Percentiles rank a stretch among this genome's conserved stretches.
phyloP scores from a whole-genome alignment of 2,113 vertebrate species.

The Micromys minutus region DNA sequence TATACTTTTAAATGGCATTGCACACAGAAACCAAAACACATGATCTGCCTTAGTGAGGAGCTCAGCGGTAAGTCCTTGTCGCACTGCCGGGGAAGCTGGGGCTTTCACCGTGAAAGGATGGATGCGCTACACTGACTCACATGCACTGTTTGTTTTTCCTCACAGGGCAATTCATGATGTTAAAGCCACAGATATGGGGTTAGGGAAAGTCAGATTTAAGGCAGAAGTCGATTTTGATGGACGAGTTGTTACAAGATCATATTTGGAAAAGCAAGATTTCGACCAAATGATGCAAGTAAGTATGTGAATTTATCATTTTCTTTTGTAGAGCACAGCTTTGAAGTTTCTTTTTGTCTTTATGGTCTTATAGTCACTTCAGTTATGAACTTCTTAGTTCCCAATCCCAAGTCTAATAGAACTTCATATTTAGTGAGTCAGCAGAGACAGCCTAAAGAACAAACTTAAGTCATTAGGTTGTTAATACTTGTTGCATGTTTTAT shows the following conservation, averaged over 20 bases:
- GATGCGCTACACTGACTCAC: neutral
- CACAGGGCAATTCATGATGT: constrained; percentile 98
- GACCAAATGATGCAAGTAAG: constrained; percentile 95
- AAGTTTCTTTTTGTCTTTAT: constrained; percentile 7
- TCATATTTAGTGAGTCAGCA: constrained; percentile 21
- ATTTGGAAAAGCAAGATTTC: constrained; percentile 99
- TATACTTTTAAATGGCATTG: neutral
- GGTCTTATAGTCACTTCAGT: constrained; percentile 33
- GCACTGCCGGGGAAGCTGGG: neutral
- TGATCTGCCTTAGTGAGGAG: neutral
- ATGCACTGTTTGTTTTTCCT: constrained; percentile 54
- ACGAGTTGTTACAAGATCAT: constrained; percentile 96
- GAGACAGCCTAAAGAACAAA: neutral
- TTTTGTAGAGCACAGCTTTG: constrained; percentile 29
- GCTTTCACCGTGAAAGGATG: neutral
- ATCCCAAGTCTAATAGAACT: constrained; percentile 15
- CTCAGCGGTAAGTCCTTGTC: constrained; percentile 1
- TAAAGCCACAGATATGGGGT: constrained; percentile 97
- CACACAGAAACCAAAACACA: neutral
- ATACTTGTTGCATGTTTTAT: neutral
- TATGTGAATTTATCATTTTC: constrained; percentile 65
- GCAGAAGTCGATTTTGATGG: constrained; percentile 99
- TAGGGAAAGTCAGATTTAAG: constrained; percentile 99
- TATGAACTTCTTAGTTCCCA: constrained; percentile 39
- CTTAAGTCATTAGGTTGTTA: neutral